These are phyloP conservation scores for Deroptyus accipitrinus DNA, from an alignment of 2,113 vertebrate species.

Conservation along the genomic window DNA sequence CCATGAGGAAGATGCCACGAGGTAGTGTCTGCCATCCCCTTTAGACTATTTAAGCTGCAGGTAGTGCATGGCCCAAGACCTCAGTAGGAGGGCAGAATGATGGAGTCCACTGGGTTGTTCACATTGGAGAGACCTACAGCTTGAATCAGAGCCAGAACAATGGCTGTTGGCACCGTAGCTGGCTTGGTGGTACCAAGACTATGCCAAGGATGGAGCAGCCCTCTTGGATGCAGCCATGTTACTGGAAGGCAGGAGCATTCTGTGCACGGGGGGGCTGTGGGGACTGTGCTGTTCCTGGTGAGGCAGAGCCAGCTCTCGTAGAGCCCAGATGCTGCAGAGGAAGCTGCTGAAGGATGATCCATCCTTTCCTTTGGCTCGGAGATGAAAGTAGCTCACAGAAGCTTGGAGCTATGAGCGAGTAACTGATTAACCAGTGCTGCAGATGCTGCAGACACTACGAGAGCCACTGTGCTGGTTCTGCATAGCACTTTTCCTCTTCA, in stretches of 20 bases:
- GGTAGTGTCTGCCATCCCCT: background rate
- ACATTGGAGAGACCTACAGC: background rate
- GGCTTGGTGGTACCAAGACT: background rate
- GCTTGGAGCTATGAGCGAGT: background rate
- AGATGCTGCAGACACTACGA: background rate
- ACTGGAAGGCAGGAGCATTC: rapidly evolving
- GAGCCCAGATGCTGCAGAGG: conserved; percentile 48
- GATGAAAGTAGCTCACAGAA: conserved; percentile 36
- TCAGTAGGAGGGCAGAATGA: background rate
- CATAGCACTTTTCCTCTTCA: background rate
- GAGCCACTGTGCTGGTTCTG: background rate
- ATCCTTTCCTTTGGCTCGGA: conserved; percentile 19
- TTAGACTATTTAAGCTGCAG: background rate
- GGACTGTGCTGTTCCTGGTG: background rate
- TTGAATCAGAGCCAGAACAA: background rate
- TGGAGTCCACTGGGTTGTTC: background rate
- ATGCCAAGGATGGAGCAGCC: background rate
- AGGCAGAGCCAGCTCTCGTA: rapidly evolving
- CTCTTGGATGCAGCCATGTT: rapidly evolving
- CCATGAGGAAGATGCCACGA: background rate
- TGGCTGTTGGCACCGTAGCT: background rate
- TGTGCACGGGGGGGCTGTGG: rapidly evolving
- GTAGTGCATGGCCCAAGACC: background rate
- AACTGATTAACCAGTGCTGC: conserved; percentile 38
- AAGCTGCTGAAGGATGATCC: conserved; percentile 47